Base-by-base conservation (phyloP, 2,797 vertebrate genomes). In the Galagoides demidoff region DNA sequence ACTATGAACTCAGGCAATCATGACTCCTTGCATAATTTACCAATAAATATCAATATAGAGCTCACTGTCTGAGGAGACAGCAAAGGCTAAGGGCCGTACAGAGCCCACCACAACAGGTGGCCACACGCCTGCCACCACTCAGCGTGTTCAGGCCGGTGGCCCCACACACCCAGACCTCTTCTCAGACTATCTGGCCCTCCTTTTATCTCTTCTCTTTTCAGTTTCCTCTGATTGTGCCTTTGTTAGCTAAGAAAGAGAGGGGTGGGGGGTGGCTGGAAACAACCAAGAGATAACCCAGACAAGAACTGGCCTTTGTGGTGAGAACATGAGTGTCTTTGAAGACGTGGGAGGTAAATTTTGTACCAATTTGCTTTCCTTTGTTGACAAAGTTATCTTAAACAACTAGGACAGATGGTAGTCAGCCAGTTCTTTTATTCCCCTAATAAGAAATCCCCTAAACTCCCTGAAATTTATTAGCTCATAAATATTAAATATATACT, bases 351-450 rank as follows among this genome's bases (percentile, higher is more conserved):
- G 76, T 84, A 29, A 92, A 66, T 73, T 76, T 63, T 59, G 13
- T 34, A 57, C 39, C 63, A 88, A 3, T 70, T 71, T 85, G 78
- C 9, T 14, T 93, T 93, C 49, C 73, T 68, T 34, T 68, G 27
- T 63, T 93, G 55, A 92, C 93, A 85, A 92, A 76, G 45, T 78
- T 83, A 81, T 49, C 70, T 78, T 78, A 88, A 95, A 85, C 17
- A 86, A 27, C n/a, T 63, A 78, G 25, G 37, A 82, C 73, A 93
- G 59, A 70, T 14, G 31, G 3, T 57, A 76, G 22, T 73, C 87
- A 77, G 37, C 55, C 71, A 84, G 84, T 37, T 22, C 29, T 81
- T 59, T 13, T 66, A 13, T 29, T 45, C 9, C 45, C 8, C 57
- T 31, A 89, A 59, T 7, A 66, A 83, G 37, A 90, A 92, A 89